These are phyloP conservation scores for Siderastrea radians DNA, from an alignment of 92 coral and sea anemone species.

Conservation along the genomic window DNA sequence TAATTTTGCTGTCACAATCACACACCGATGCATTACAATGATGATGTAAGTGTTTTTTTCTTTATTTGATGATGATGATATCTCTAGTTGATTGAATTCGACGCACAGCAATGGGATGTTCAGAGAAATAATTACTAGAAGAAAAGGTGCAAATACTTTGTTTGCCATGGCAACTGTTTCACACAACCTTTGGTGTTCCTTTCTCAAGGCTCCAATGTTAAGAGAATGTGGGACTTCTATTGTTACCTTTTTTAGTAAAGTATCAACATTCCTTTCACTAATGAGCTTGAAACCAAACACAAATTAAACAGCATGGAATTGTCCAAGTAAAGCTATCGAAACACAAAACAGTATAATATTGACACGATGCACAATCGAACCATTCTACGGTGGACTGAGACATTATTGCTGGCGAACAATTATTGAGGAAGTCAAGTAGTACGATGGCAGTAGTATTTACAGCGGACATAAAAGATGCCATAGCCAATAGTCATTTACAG, in stretches of 20 bases:
- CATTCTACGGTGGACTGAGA: slow-evolving; percentile 12
- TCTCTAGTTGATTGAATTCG: background rate
- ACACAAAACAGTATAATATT: background rate
- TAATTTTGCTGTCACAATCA: background rate
- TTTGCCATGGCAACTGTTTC: slow-evolving; percentile 12
- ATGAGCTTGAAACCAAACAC: background rate
- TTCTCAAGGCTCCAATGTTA: background rate
- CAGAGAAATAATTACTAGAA: background rate
- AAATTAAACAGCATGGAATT: background rate
- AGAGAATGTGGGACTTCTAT: background rate
- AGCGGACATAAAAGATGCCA: background rate
- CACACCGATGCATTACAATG: background rate
- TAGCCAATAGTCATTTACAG: background rate
- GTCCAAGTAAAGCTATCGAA: slow-evolving; percentile 10
- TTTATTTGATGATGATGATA: background rate
- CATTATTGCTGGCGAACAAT: background rate
- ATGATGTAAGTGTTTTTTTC: background rate
- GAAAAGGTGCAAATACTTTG: background rate
- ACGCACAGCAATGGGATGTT: slow-evolving; percentile 3
- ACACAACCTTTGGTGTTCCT: background rate
- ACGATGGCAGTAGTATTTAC: background rate
- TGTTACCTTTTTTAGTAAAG: background rate
- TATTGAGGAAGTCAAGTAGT: background rate
- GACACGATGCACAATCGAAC: background rate
- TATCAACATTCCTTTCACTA: background rate